Evolutionary conservation across 2,797 vertebrate species (phyloP), one percentile per base, ranked within the genome.

Genomic region (Neosalanx taihuensis): DNA sequence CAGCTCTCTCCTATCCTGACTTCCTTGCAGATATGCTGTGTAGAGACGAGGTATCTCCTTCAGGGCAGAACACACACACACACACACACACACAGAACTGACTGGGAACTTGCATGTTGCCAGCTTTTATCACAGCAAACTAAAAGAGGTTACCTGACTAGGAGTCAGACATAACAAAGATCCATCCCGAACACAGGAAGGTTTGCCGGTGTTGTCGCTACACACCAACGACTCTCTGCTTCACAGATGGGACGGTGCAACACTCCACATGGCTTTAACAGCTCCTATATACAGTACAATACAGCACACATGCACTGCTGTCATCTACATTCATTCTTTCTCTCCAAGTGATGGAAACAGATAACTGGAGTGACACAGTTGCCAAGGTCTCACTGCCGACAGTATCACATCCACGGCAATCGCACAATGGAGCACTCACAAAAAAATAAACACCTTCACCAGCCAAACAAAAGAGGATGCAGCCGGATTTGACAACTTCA

Each of bases 401-500:
- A 76, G 74, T 79, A 76, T 37, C 81, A 75, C 78, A 87, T 89
- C 82, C 41, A 46, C 41, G 87, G 87, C 87, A 78, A 81, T 76
- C 78, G 69, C 82, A 85, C 86, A 88, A 89, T 83, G 76, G 81
- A 82, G 76, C 78, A 86, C 80, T 86, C 83, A 89, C 83, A 86
- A 76, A 37, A 71, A 35, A 37, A 73, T 35, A 86, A 73, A 86
- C 84, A 85, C 84, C 86, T 84, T 83, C 82, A 71, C 76, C 60
- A 64, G 71, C 72, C 83, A 81, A 85, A 90, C 88, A 91, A 90
- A 87, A 75, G 79, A 58, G 81, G 84, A 86, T 77, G 83, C 84
- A 86, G 59, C 69, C 57, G 53, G 82, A 70, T 85, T 84, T 88
- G 91, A 89, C 90, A 89, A 91, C 86, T 90, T 89, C 86, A 86